Conservation (phyloP, 30 jellyfish, hydroid and myxozoan species). For the Pelagia noctiluca region DNA sequence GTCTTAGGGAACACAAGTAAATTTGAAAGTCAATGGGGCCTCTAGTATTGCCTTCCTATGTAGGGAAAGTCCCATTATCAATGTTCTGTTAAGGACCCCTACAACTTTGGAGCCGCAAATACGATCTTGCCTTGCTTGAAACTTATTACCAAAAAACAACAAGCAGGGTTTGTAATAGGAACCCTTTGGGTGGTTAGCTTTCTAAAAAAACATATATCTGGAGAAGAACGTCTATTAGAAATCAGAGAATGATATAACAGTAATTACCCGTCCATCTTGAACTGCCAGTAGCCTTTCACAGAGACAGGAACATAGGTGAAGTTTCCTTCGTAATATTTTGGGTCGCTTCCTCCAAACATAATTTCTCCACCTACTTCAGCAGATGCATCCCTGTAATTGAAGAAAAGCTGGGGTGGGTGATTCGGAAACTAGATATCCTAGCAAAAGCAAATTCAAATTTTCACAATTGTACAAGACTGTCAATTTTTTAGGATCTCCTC, state of each 20-base stretch:
- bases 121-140: neutral
- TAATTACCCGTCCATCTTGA: slow-evolving; percentile 92
- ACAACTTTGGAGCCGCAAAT: neutral
- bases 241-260: neutral
- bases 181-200: neutral
- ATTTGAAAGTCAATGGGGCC: no score
- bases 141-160: no score
- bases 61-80: no score
- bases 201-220: neutral
- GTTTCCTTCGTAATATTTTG: slow-evolving; percentile 76
- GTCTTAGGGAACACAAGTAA: no score
- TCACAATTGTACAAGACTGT: neutral
- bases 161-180: no score
- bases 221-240: neutral
- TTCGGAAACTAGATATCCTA: neutral
- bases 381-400: slow-evolving; percentile 71
- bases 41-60: no score
- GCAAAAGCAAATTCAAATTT: neutral
- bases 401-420: neutral
- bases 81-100: no score
- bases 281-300: slow-evolving; percentile 93
- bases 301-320: slow-evolving; percentile 91
- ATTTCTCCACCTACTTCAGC: slow-evolving; percentile 96
- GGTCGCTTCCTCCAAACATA: slow-evolving; percentile 95
- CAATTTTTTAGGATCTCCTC: no score